A percentile compares a stretch with the other conserved stretches of the same genome.
These are phyloP conservation scores for Anthophora plumipes DNA, from an alignment of 2,888 invertebrate genomes.

Conservation along the genomic window DNA sequence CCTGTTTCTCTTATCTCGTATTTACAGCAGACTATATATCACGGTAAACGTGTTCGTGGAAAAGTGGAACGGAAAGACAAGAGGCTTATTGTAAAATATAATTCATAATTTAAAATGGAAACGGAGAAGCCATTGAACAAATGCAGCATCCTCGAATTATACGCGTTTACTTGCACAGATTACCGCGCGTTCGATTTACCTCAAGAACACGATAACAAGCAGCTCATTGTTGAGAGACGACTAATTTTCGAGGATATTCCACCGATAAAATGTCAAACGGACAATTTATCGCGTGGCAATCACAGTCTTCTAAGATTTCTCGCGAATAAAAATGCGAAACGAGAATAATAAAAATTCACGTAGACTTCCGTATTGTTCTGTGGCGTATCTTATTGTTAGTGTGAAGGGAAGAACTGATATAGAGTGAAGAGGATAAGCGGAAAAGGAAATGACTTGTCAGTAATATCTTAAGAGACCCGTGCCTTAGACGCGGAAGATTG, in stretches of 20 bases:
- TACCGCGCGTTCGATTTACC: background rate
- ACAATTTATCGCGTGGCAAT: too few relatives aligned
- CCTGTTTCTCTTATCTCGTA: conserved; percentile 9
- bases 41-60: background rate
- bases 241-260: too few relatives aligned
- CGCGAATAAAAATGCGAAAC: too few relatives aligned
- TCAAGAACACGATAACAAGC: background rate
- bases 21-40: conserved; percentile 5
- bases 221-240: background rate
- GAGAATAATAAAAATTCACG: background rate
- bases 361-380: too few relatives aligned
- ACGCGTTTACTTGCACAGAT: background rate
- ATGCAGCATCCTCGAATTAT: background rate
- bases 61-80: conserved; percentile 8
- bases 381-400: too few relatives aligned
- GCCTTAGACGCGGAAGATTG: too few relatives aligned
- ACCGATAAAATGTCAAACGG: too few relatives aligned
- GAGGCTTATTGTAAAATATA: conserved; percentile 27
- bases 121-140: background rate
- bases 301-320: too few relatives aligned
- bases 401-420: too few relatives aligned
- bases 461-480: too few relatives aligned
- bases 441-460: too few relatives aligned
- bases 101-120: conserved; percentile 23
- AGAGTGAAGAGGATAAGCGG: too few relatives aligned